Conservation (phyloP, 1,140 invertebrate species). For the Octopus sinensis region DNA sequence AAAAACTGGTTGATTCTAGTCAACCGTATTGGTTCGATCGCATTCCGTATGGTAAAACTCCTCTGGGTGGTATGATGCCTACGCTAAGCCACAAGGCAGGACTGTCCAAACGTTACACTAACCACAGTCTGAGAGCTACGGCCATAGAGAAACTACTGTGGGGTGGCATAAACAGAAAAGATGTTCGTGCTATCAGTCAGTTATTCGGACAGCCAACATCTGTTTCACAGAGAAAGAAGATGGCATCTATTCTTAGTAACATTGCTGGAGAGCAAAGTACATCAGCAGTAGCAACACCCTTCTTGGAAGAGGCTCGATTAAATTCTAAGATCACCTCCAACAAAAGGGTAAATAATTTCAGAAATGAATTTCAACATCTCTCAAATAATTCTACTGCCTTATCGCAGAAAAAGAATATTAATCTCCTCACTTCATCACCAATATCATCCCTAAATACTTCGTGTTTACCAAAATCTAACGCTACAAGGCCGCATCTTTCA, state of each 20-base stretch:
- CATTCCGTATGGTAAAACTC: constrained; percentile 20
- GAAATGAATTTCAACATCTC: no score
- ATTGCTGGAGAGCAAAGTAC: neutral
- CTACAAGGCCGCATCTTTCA: no score
- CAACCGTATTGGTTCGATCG: constrained; percentile 19
- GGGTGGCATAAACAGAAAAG: neutral
- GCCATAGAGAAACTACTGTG: neutral
- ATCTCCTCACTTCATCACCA: no score
- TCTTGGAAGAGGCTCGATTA: no score
- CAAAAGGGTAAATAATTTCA: no score
- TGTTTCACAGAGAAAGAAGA: neutral
- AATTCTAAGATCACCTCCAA: no score
- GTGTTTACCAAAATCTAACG: no score
- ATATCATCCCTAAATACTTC: no score
- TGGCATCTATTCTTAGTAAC: neutral
- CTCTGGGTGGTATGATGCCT: constrained; percentile 10
- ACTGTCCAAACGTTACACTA: constrained; percentile 20
- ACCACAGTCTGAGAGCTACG: constrained; percentile 19
- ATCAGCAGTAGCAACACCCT: no score
- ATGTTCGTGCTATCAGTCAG: neutral
- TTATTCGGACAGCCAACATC: neutral
- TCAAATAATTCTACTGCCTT: no score
- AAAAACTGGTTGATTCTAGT: neutral
- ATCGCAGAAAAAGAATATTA: no score
- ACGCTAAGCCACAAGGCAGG: constrained; percentile 16